These are phyloP conservation scores for Dynastes tityus DNA, from an alignment of 2,888 invertebrate genomes.

Conservation along the genomic window DNA sequence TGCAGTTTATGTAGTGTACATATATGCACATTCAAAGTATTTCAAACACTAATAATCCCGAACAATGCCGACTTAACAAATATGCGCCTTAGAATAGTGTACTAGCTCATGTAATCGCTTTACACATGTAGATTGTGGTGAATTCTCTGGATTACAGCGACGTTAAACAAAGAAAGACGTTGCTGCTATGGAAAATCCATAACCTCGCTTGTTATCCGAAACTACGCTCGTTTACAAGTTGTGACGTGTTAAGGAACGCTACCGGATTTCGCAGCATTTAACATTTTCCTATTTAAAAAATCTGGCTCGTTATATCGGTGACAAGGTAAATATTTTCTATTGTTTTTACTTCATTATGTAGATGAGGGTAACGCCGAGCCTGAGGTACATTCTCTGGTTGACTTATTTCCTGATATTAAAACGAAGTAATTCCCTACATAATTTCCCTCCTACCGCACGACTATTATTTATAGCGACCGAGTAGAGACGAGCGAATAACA, in stretches of 20 bases:
- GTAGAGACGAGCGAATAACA: slow-evolving; percentile 23
- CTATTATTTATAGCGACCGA: slow-evolving; percentile 7
- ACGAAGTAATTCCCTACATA: slow-evolving; percentile 19
- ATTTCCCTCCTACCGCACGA: slow-evolving; percentile 19
- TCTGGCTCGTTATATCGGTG: slow-evolving; percentile 4
- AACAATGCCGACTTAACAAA: background rate
- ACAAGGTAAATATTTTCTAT: slow-evolving; percentile 36
- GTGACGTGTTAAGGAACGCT: background rate
- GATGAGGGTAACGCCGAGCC: too few species aligned
- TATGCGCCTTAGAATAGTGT: background rate
- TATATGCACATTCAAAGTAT: background rate
- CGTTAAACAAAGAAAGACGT: slow-evolving; percentile 2
- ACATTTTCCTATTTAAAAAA: background rate
- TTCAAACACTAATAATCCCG: background rate
- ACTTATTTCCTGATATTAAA: slow-evolving; percentile 35
- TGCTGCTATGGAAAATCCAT: slow-evolving; percentile 9
- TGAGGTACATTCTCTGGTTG: background rate
- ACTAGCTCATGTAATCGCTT: background rate
- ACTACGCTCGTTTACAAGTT: background rate
- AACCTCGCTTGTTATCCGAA: background rate
- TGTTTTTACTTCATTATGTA: slow-evolving; percentile 32
- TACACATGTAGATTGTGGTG: background rate
- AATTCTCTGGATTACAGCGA: slow-evolving; percentile 1
- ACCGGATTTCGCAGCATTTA: too few species aligned
- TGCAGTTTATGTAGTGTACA: too few species aligned